These are phyloP conservation scores for Dolichoris vasculosae DNA, from an alignment of 1,140 invertebrate species.

Conservation along the genomic window DNA sequence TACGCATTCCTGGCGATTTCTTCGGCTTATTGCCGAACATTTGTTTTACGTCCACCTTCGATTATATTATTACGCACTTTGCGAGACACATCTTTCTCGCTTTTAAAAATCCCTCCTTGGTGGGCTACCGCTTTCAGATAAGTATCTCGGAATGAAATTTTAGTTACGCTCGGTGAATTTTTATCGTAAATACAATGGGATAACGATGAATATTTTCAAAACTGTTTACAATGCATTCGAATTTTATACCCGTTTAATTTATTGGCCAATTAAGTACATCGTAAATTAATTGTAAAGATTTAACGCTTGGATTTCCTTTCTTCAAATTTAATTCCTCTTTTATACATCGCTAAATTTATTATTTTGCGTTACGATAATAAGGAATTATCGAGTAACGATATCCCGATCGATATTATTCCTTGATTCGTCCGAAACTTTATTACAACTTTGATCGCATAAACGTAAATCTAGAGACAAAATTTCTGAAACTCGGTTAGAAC, in stretches of 20 bases:
- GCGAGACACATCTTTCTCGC: neutral
- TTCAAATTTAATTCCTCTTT: neutral
- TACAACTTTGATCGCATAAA: neutral
- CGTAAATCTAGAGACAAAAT: neutral
- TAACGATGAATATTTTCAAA: neutral
- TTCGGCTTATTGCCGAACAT: constrained; percentile 38
- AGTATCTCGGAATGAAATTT: neutral
- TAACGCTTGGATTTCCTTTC: neutral
- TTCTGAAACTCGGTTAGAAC: neutral
- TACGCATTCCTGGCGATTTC: constrained; percentile 41
- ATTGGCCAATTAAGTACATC: neutral
- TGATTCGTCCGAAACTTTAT: neutral
- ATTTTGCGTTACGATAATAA: neutral
- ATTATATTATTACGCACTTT: constrained; percentile 39
- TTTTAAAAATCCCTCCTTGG: constrained; percentile 1
- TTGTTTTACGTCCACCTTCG: constrained; percentile 48
- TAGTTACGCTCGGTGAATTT: neutral
- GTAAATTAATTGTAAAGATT: neutral
- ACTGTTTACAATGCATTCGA: neutral
- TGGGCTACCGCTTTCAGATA: neutral
- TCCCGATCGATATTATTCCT: neutral
- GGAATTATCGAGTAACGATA: neutral
- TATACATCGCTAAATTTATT: neutral
- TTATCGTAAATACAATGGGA: neutral
- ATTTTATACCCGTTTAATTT: neutral